Percentiles rank a stretch among this genome's conserved stretches.
phyloP scores from a whole-genome alignment of 1,140 invertebrate species.

The Halotydeus destructor region DNA sequence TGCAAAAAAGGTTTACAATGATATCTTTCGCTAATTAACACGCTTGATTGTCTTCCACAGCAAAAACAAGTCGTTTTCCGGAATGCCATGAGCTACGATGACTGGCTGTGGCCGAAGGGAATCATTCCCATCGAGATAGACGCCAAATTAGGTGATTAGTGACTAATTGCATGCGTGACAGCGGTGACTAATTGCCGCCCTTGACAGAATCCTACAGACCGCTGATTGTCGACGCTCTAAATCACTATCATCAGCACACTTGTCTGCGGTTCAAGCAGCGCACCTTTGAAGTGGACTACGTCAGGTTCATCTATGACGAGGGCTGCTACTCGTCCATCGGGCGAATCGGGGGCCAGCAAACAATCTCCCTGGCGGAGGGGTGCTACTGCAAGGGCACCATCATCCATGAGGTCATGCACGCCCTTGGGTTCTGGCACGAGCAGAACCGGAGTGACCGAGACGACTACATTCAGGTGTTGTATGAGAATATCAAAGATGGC shows the following conservation, averaged over 20 bases:
- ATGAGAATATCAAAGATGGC: conserved; percentile 35
- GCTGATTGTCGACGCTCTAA: conserved; percentile 11
- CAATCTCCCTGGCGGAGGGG: conserved; percentile 14
- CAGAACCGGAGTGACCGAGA: conserved; percentile 42
- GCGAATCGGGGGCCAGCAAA: conserved; percentile 13
- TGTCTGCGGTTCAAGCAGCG: conserved; percentile 13
- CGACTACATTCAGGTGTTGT: conserved; percentile 36
- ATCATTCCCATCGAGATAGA: no score
- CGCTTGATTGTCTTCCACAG: no score
- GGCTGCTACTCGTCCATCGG: conserved; percentile 12
- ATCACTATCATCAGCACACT: conserved; percentile 13
- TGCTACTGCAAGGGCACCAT: conserved; percentile 37
- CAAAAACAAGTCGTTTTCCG: no score
- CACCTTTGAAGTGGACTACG: conserved; percentile 9
- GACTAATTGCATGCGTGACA: no score
- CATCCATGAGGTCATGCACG: conserved; percentile 64
- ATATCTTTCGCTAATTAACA: no score
- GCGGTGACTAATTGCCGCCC: no score
- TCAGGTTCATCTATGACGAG: conserved; percentile 4
- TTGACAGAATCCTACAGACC: conserved; percentile 8
- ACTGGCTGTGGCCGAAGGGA: no score
- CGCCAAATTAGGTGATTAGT: no score
- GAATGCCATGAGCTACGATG: no score
- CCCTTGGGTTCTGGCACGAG: conserved; percentile 41
- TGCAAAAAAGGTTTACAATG: no score